Conservation (phyloP, 2,797 vertebrate genomes). For the Mormyrops boulengeri region DNA sequence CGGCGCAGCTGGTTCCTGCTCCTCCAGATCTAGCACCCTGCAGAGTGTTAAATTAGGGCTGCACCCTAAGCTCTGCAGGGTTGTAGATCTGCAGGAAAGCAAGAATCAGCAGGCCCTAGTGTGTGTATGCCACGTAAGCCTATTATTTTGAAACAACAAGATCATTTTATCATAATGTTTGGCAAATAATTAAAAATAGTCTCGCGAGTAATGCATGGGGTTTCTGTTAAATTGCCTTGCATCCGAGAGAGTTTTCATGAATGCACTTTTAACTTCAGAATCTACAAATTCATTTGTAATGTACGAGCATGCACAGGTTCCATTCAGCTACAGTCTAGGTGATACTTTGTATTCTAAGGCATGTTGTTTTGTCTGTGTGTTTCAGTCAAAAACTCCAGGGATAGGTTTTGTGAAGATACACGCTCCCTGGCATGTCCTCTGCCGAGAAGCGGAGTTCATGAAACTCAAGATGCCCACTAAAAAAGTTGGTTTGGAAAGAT, state of each 20-base stretch:
- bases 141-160: neutral
- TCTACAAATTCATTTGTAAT: neutral
- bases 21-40: neutral
- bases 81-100: neutral
- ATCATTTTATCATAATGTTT: constrained; percentile 1
- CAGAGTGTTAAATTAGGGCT: constrained; percentile 1
- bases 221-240: neutral
- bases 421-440: constrained; percentile 85
- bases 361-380: neutral
- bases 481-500: constrained; percentile 62
- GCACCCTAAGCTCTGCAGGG: neutral
- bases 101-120: neutral
- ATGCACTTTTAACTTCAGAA: neutral
- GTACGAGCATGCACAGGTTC: neutral
- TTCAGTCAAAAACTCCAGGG: constrained; percentile 80
- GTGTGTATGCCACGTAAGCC: neutral
- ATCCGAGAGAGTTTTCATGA: neutral
- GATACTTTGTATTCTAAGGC: neutral
- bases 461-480: constrained; percentile 97
- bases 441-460: constrained; percentile 91
- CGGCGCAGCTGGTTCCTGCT: neutral
- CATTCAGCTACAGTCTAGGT: neutral
- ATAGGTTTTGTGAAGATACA: constrained; percentile 93
- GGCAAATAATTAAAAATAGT: neutral
- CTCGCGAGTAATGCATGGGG: neutral